phyloP scores from a whole-genome alignment of 2,113 vertebrate species.

The Takifugu bimaculatus region DNA sequence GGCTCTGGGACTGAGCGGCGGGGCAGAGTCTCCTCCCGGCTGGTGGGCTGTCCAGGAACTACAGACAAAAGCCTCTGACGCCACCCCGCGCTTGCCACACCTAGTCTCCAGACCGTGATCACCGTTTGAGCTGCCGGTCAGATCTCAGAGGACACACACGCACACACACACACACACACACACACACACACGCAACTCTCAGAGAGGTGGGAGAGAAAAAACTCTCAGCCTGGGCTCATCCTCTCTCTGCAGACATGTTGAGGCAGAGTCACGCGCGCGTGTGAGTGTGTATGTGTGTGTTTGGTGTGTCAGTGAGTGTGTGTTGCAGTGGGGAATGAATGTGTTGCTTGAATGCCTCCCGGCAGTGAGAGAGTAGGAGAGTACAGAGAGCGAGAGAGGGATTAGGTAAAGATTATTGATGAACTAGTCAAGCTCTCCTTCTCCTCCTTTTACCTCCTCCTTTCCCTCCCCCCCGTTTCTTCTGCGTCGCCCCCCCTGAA shows the following conservation, averaged over 20 bases:
- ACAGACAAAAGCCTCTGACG: conserved; percentile 73
- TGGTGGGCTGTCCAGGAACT: conserved; percentile 55
- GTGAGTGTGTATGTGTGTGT: conserved; percentile 14
- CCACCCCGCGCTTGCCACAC: conserved; percentile 76
- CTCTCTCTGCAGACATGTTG: conserved; percentile 70
- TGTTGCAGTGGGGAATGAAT: conserved; percentile 65
- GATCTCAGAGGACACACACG: conserved; percentile 22
- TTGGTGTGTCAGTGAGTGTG: conserved; percentile 17
- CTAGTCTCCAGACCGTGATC: conserved; percentile 71
- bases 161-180: conserved; percentile 24
- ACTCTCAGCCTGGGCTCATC: conserved; percentile 67
- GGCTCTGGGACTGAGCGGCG: conserved; percentile 34
- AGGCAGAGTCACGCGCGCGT: conserved; percentile 48
- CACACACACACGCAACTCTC: conserved; percentile 10
- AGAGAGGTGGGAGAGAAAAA: conserved; percentile 45
- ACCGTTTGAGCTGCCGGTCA: conserved; percentile 60
- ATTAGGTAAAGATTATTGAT: conserved; percentile 78
- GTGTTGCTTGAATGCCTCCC: conserved; percentile 70
- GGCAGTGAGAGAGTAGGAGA: conserved; percentile 52
- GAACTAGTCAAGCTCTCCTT: conserved; percentile 68
- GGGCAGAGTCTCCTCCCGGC: conserved; percentile 24
- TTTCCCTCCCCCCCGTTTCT: conserved; percentile 1
- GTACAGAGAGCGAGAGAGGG: conserved; percentile 48
- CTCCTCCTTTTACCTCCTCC: conserved; percentile 18
- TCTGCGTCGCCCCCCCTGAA: conserved; percentile 35